Base-by-base conservation (phyloP, 2,113 vertebrate genomes). In the Indicator indicator region DNA sequence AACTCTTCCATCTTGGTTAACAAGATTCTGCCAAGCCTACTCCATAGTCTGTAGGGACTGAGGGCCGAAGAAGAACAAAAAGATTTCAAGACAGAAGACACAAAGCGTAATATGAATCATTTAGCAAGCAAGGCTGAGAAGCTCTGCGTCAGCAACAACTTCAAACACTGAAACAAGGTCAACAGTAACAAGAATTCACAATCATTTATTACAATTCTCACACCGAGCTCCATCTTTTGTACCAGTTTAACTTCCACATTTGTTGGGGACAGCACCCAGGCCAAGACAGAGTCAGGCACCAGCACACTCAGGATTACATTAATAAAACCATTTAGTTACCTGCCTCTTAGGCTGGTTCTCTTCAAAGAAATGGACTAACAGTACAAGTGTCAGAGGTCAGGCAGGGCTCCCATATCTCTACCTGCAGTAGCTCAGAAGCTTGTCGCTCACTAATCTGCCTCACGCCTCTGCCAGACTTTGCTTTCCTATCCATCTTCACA, bases 121-220 rank as follows among this genome's bases (percentile, higher is more conserved):
- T 89, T 46, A 76, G 28, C 19, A 83, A 77, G n/a, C 33, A 86
- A 84, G 32, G 23, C 60, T 26, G 16, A 90, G 65, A 83, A 91
- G 75, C n/a, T 21, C 72, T 44, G 10, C 44, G 74, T 38, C 52
- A 78, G 1, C 18, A 80, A 69, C 64, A 80, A 42, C 65, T 83
- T 88, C 40, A 58, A 88, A 86, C 65, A 65, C 32, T 60, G 62
- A 88, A 95, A 69, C 68, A 71, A 74, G 12, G 32, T 68, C 68
- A 85, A 63, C 10, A 87, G 55, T 21, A 80, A 73, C 19, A 82
- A 83, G 48, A 83, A 68, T 38, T 38, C 48, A 56, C 46, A 55
- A 36, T 15, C 2, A 3, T 23, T 69, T 65, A 50, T 19, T 28
- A 6, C 2, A 55, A 40, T 69, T 71, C 65, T 81, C 52, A 83